Conservation (phyloP, 1,140 invertebrate genomes). For the Helicoverpa zea region DNA sequence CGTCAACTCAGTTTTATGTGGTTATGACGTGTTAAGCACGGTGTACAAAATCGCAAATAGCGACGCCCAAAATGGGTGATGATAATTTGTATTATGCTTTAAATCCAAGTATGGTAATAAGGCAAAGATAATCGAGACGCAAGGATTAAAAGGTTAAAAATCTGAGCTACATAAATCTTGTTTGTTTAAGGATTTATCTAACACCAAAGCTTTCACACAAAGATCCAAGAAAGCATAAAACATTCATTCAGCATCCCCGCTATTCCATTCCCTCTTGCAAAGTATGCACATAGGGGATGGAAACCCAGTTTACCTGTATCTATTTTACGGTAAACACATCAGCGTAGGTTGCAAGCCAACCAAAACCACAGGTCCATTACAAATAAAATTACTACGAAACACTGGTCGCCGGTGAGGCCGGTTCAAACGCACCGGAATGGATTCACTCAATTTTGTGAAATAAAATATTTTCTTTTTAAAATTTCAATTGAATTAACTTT, state of each 20-base stretch:
- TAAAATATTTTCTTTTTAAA: conserved; percentile 38
- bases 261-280: conserved; percentile 5
- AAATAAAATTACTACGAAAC: conserved; percentile 52
- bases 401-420: not conserved
- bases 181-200: not conserved
- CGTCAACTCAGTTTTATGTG: not conserved
- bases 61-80: too few relatives aligned
- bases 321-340: conserved; percentile 38
- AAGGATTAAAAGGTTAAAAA: too few relatives aligned
- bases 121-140: too few relatives aligned
- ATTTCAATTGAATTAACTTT: conserved; percentile 33
- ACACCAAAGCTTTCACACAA: not conserved
- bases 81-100: too few relatives aligned
- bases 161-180: not conserved
- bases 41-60: too few relatives aligned
- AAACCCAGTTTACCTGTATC: conserved; percentile 21
- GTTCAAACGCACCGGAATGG: conserved; percentile 24
- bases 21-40: not conserved
- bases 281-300: conserved; percentile 11
- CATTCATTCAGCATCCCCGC: not conserved
- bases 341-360: conserved; percentile 17
- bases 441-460: conserved; percentile 43
- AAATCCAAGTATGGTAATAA: too few relatives aligned
- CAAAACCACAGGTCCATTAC: conserved; percentile 45
- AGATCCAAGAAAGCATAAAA: conserved; percentile 4